These are phyloP conservation scores for Pterophyllum scalare DNA, from an alignment of 2,113 vertebrate genomes.

Conservation along the genomic window DNA sequence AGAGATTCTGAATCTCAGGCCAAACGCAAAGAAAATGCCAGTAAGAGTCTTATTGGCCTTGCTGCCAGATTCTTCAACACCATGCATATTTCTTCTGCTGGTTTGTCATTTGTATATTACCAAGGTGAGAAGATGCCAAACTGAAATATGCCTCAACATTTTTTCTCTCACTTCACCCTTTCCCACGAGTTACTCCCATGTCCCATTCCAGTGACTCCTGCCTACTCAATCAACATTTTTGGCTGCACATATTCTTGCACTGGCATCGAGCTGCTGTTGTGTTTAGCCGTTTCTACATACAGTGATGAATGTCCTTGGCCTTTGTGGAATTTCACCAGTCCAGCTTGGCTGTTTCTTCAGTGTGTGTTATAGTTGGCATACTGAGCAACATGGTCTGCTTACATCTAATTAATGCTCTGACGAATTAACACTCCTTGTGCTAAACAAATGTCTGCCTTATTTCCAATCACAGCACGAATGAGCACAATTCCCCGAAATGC, in stretches of 20 bases:
- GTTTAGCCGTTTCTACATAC: slow-evolving; percentile 48
- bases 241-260: slow-evolving; percentile 15
- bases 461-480: slow-evolving; percentile 28
- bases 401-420: slow-evolving; percentile 55
- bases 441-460: slow-evolving; percentile 51
- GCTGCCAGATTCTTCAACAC: slow-evolving; percentile 46
- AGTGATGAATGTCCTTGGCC: slow-evolving; percentile 54
- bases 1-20: slow-evolving; percentile 37
- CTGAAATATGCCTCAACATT: slow-evolving; percentile 37
- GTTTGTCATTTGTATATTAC: slow-evolving; percentile 51
- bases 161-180: slow-evolving; percentile 21
- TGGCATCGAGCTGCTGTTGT: slow-evolving; percentile 37
- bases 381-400: slow-evolving; percentile 31
- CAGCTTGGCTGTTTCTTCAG: slow-evolving; percentile 29
- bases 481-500: slow-evolving; percentile 40
- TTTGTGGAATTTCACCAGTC: slow-evolving; percentile 53
- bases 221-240: slow-evolving; percentile 42
- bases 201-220: slow-evolving; percentile 20
- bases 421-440: slow-evolving; percentile 52
- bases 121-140: slow-evolving; percentile 48
- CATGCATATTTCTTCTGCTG: slow-evolving; percentile 30
- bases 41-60: slow-evolving; percentile 12
- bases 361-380: slow-evolving; percentile 58
- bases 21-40: slow-evolving; percentile 42
- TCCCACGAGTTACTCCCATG: slow-evolving; percentile 29